Evolutionary conservation across 2,888 invertebrate genomes (phyloP).

Genomic region (Nephrocerus scutellatus): DNA sequence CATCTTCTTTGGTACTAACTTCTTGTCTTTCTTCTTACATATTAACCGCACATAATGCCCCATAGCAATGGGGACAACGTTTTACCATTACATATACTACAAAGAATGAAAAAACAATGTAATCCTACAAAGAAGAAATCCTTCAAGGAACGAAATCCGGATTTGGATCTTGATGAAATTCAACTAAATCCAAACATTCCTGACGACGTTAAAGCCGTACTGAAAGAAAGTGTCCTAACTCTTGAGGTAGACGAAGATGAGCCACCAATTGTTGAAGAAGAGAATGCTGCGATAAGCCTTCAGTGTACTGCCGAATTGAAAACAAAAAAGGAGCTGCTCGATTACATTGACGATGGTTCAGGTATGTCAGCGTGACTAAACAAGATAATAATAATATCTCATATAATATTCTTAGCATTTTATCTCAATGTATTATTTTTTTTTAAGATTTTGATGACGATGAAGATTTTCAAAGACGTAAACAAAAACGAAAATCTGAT

Average conservation of each 20-base stretch:
- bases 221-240: conserved; percentile 44
- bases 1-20: conserved; percentile 13
- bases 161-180: conserved; percentile 47
- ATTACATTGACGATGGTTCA: conserved; percentile 45
- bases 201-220: conserved; percentile 46
- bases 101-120: conserved; percentile 47
- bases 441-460: conserved; percentile 40
- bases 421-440: conserved; percentile 7
- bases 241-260: conserved; percentile 40
- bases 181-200: conserved; percentile 47
- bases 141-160: conserved; percentile 48
- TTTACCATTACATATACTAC: conserved; percentile 26
- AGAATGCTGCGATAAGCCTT: conserved; percentile 27
- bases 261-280: conserved; percentile 29
- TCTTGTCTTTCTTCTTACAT: conserved; percentile 23
- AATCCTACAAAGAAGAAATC: conserved; percentile 46
- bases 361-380: conserved; percentile 28
- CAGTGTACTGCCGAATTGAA: conserved; percentile 39
- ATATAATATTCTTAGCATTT: not conserved
- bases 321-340: conserved; percentile 43
- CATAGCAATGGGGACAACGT: conserved; percentile 31
- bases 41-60: too few species aligned
- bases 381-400: not conserved
- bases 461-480: conserved; percentile 41
- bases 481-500: conserved; percentile 42